These are phyloP conservation scores for Mallotus villosus DNA, from an alignment of 2,797 vertebrate species.

Conservation along the genomic window DNA sequence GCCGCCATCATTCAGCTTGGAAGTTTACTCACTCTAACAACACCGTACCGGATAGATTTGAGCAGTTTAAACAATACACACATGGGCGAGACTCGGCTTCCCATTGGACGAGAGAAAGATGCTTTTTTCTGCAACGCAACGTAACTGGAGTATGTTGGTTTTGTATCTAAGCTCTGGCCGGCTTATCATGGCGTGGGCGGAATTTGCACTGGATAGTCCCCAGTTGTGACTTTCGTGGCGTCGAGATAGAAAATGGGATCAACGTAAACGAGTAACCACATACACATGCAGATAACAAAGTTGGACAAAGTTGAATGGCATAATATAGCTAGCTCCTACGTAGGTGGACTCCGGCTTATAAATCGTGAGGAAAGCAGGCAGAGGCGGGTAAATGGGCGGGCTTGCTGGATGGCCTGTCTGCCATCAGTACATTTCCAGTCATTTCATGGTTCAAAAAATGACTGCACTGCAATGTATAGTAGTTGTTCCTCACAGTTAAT, in stretches of 20 bases:
- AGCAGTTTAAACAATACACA: constrained; percentile 86
- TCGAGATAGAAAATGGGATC: too few species aligned
- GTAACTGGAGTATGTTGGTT: constrained; percentile 14
- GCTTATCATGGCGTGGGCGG: not conserved
- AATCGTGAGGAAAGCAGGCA: not conserved
- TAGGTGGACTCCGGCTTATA: not conserved
- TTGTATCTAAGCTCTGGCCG: not conserved
- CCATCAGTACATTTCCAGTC: too few species aligned
- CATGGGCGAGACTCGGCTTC: constrained; percentile 59
- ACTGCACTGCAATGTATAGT: too few species aligned
- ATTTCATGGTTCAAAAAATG: too few species aligned
- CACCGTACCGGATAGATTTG: constrained; percentile 54
- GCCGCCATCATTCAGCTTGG: constrained; percentile 83
- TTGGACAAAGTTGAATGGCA: too few species aligned
- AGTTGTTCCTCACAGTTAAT: too few species aligned
- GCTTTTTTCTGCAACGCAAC: constrained; percentile 55
- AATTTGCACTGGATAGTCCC: not conserved
- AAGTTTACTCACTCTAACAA: constrained; percentile 60
- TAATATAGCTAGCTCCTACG: too few species aligned
- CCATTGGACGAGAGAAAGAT: constrained; percentile 69
- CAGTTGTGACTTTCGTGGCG: too few species aligned
- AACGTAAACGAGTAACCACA: not conserved
- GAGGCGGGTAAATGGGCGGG: too few species aligned
- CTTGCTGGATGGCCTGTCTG: too few species aligned
- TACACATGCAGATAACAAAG: too few species aligned